Percentiles rank a stretch among this genome's conserved stretches.
Conservation (phyloP, 2,113 vertebrate genomes). For the Platichthys stellatus region DNA sequence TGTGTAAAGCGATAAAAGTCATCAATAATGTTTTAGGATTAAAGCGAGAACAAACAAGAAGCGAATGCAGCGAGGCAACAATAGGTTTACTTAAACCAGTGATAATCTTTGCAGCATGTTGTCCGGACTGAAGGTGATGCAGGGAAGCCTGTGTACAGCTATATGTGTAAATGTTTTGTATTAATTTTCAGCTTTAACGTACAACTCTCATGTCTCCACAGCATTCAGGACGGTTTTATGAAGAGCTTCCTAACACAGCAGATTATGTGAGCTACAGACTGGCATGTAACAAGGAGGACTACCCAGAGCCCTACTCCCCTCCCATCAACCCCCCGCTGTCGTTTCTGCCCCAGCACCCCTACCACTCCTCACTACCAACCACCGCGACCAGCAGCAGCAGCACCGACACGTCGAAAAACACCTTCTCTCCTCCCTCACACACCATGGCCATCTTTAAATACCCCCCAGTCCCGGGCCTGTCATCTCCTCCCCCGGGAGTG, state of each 20-base stretch:
- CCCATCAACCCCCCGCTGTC: conserved; percentile 80
- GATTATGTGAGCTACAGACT: conserved; percentile 87
- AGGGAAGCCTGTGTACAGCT: too few relatives aligned
- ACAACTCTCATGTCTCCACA: conserved; percentile 62
- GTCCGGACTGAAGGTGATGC: too few relatives aligned
- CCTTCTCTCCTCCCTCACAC: conserved; percentile 78
- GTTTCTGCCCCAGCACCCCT: conserved; percentile 85
- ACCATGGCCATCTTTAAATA: conserved; percentile 84
- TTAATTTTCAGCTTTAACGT: background rate
- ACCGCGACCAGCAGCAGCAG: conserved; percentile 58
- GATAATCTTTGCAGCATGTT: too few relatives aligned
- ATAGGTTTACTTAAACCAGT: too few relatives aligned
- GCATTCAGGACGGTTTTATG: conserved; percentile 83
- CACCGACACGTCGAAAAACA: conserved; percentile 71
- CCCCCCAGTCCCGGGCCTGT: conserved; percentile 81
- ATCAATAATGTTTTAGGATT: too few relatives aligned
- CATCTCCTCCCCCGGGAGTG: conserved; percentile 77
- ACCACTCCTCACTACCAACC: conserved; percentile 68
- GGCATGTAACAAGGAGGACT: conserved; percentile 85
- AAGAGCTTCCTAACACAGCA: conserved; percentile 84
- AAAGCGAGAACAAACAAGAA: too few relatives aligned
- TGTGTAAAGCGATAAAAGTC: too few relatives aligned
- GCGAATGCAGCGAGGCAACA: too few relatives aligned
- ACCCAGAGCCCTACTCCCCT: conserved; percentile 83
- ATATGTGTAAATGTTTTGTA: background rate